A percentile compares a stretch with the other conserved stretches of the same genome.
phyloP scores from a whole-genome alignment of 92 coral and sea anemone species.

The Porites evermanni region DNA sequence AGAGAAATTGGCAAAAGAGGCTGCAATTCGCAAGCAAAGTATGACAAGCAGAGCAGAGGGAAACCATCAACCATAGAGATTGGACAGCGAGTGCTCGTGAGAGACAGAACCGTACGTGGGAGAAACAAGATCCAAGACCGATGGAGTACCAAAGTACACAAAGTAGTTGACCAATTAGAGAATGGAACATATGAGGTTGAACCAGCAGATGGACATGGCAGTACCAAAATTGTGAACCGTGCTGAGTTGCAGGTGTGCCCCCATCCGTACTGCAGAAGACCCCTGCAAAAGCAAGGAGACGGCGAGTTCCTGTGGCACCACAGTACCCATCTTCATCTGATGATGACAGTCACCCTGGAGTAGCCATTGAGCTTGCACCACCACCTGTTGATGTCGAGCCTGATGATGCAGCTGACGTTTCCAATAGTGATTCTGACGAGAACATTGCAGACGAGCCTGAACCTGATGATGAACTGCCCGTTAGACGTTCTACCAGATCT shows the following conservation, averaged over 20 bases:
- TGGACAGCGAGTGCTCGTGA: slow-evolving; percentile 47
- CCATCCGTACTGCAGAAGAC: slow-evolving; percentile 9
- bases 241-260: slow-evolving; percentile 64
- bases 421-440: background rate
- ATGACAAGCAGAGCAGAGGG: slow-evolving; percentile 7
- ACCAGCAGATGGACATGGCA: slow-evolving; percentile 55
- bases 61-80: slow-evolving; percentile 24
- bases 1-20: slow-evolving; percentile 34
- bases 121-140: slow-evolving; percentile 67
- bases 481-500: background rate
- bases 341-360: slow-evolving; percentile 21
- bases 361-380: slow-evolving; percentile 33
- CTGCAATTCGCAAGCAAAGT: slow-evolving; percentile 20
- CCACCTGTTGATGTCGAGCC: background rate
- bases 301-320: slow-evolving; percentile 6
- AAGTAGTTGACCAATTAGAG: slow-evolving; percentile 9
- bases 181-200: slow-evolving; percentile 10
- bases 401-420: background rate
- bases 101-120: slow-evolving; percentile 32
- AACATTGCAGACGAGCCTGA: too few species aligned
- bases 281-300: background rate
- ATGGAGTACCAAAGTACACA: slow-evolving; percentile 37
- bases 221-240: slow-evolving; percentile 44
- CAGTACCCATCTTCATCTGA: slow-evolving; percentile 5
- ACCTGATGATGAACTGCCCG: slow-evolving; percentile 4